Base-by-base conservation (phyloP, 2,888 invertebrate genomes). In the Epicampocera succincta region DNA sequence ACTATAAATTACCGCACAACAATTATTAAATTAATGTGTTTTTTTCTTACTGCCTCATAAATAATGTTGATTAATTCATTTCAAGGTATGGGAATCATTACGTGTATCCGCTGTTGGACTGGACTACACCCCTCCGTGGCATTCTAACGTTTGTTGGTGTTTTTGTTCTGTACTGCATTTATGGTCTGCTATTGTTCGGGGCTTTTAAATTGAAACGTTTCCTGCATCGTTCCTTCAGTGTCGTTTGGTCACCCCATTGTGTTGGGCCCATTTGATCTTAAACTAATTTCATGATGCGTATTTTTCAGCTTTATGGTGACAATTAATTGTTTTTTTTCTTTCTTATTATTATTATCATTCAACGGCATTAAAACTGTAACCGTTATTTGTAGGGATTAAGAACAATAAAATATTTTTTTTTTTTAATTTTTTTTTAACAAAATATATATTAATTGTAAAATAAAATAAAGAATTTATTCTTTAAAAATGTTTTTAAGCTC, bases 81-180 rank as follows among this genome's bases (percentile, higher is more conserved):
- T 83, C 19, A 79, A 84, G 93, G 86, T 89, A 91, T 65, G 95
- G 94, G 2, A 88, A 92, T 50, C 92, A 92, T 2, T 94, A 93
- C 82, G 95, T 97, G 78, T 97, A 97, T 89, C 93, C 94, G 40
- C 93, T 95, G 2, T 90, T 97, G 72, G 93, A 96, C 89, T 97
- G 96, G 96, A 92, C 92, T 75, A 93, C 93, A 83, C 95, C 95
- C 1, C 91, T 92, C 38, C 90, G 87, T 33, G 89, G 90, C n/a
- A 75, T 88, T 72, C 76, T 83, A 15, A 90, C 90, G 19, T 90
- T 90, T 54, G 84, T 84, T 65, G 89, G 89, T 19, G 87, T 90
- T n/a, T 87, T 91, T 33, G 3, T 86, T 11, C 85, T 91, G 13
- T 89, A 89, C 60, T 74, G 88, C 15, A 86, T 88, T 72, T 88